Evolutionary conservation across 2,888 invertebrate species (phyloP).

Genomic region (Cetonia aurata): DNA sequence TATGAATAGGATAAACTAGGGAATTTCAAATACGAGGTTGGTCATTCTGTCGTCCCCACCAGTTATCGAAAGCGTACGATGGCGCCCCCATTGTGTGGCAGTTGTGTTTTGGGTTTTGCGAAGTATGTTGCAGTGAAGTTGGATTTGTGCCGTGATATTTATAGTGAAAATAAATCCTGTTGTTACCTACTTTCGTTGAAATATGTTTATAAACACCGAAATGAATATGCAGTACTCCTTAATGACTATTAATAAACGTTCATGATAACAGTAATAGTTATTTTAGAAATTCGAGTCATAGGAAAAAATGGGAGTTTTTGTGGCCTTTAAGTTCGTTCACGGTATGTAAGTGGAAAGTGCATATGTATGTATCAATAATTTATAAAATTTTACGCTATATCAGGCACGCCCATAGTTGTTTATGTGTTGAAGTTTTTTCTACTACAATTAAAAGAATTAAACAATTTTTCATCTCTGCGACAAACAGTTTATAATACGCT

Average conservation of each 20-base stretch:
- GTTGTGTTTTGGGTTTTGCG: constrained; percentile 53
- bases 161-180: constrained; percentile 21
- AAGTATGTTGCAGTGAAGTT: constrained; percentile 14
- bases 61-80: constrained; percentile 50
- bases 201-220: constrained; percentile 5
- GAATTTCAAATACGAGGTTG: constrained; percentile 15
- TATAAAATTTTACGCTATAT: constrained; percentile 1
- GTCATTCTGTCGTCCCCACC: constrained; percentile 31
- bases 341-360: constrained; percentile 26
- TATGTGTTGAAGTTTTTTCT: constrained; percentile 14
- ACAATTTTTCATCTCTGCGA: neutral
- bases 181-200: constrained; percentile 4
- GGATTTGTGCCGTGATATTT: constrained; percentile 22
- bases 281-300: constrained; percentile 27
- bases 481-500: constrained; percentile 21
- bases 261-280: constrained; percentile 34
- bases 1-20: neutral
- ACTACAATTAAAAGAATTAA: neutral
- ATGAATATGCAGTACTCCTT: neutral
- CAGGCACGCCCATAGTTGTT: constrained; percentile 28
- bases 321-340: constrained; percentile 30
- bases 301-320: constrained; percentile 30
- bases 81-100: constrained; percentile 59
- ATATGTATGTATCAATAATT: constrained; percentile 14
- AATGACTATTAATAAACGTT: constrained; percentile 29